These are phyloP conservation scores for Eupeodes latifasciatus DNA, from an alignment of 2,888 invertebrate species.

Conservation along the genomic window DNA sequence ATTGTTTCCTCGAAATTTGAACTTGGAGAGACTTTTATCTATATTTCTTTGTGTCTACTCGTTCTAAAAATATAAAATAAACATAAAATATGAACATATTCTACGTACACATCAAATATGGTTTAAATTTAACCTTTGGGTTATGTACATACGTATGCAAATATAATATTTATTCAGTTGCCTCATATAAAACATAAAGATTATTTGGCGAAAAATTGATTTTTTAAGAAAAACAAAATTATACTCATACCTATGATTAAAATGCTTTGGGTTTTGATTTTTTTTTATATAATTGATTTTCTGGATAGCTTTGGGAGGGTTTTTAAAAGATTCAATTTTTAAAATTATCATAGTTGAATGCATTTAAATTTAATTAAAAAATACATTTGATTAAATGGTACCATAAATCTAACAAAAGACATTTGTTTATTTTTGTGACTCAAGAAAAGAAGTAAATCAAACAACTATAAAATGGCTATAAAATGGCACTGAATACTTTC, in stretches of 20 bases:
- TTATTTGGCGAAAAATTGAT: conserved; percentile 28
- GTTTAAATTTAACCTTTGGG: conserved; percentile 40
- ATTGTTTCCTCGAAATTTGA: conserved; percentile 60
- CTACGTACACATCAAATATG: conserved; percentile 8
- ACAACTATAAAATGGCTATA: no score
- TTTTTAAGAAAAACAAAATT: conserved; percentile 8
- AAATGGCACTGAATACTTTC: no score
- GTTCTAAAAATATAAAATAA: conserved; percentile 19
- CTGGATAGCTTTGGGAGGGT: no score
- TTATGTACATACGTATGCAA: conserved; percentile 19
- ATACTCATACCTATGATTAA: background rate
- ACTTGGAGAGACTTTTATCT: conserved; percentile 39
- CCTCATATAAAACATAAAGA: conserved; percentile 36
- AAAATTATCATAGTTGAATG: no score
- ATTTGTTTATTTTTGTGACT: no score
- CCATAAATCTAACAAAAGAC: no score
- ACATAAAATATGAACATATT: background rate
- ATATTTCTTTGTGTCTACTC: conserved; percentile 8
- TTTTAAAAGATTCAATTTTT: no score
- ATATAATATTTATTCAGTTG: conserved; percentile 40
- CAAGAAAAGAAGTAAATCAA: no score
- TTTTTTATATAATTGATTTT: background rate
- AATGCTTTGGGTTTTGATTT: background rate
- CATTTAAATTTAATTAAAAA: no score
- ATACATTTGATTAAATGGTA: no score